These are phyloP conservation scores for Drosophila longiperda DNA, from an alignment of 2,888 invertebrate genomes.

Conservation along the genomic window DNA sequence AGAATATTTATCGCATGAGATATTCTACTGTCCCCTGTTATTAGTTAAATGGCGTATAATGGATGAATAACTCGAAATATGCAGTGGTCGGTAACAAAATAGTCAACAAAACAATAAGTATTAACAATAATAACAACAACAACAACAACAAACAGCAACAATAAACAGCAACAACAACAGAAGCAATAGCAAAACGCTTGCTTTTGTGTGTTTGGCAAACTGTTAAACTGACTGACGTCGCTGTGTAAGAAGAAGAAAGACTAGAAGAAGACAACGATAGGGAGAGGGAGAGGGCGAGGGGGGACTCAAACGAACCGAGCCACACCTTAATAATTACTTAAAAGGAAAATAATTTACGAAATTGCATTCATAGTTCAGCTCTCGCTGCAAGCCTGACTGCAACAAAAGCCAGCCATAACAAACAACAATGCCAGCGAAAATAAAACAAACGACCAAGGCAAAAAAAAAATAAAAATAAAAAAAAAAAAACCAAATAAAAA, in stretches of 20 bases:
- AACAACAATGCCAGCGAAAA: slow-evolving; percentile 65
- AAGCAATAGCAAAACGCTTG: slow-evolving; percentile 48
- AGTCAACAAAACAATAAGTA: slow-evolving; percentile 57
- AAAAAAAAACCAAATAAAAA: slow-evolving; percentile 50
- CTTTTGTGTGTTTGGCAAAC: slow-evolving; percentile 74
- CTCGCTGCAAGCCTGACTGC: slow-evolving; percentile 47
- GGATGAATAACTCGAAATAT: slow-evolving; percentile 74
- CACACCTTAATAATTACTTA: slow-evolving; percentile 85
- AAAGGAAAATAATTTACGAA: slow-evolving; percentile 85
- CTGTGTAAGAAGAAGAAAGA: slow-evolving; percentile 24
- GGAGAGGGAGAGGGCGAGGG: too few species aligned
- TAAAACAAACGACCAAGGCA: slow-evolving; percentile 56
- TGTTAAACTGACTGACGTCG: slow-evolving; percentile 53
- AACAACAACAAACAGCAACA: slow-evolving; percentile 1
- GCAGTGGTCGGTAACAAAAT: slow-evolving; percentile 50
- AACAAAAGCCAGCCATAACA: slow-evolving; percentile 75
- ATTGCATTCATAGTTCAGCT: slow-evolving; percentile 84
- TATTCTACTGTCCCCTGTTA: slow-evolving; percentile 61
- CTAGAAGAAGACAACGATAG: slow-evolving; percentile 7
- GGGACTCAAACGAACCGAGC: slow-evolving; percentile 60
- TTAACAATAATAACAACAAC: slow-evolving; percentile 37
- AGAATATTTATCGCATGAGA: slow-evolving; percentile 34
- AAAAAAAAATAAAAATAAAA: slow-evolving; percentile 55
- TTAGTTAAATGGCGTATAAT: slow-evolving; percentile 80
- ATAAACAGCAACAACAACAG: background rate